Base-by-base conservation (phyloP, 2,888 invertebrate genomes). In the Eubasilissa splendida region DNA sequence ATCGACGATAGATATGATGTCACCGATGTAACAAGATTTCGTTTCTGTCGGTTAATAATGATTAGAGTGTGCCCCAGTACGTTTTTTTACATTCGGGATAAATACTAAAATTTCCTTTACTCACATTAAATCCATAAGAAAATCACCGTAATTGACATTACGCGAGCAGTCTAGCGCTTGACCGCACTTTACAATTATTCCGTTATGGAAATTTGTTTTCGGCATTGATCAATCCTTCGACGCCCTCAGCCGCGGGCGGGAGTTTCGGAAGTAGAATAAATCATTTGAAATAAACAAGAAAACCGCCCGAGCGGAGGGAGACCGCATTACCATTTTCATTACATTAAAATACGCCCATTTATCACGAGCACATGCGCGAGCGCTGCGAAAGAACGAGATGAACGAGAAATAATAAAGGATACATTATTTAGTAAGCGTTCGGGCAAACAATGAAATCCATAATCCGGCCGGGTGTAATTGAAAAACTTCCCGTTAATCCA, bases 401-500 rank as follows among this genome's bases (percentile, higher is more conserved):
- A 59, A 75, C 59, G 75, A 10, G 42, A 52, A 14, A 33, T 53
- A 52, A 71, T 78, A 71, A 73, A 77, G 71, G 68, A 74, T 73
- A 81, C 77, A 75, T 81, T 81, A 81, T 77, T 81, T 78, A 74
- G 68, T 74, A 78, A 74, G 77, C 74, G 65, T 65, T 56, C 33
- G 63, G 56, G 58, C 77, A 81, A 77, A 81, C 81, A 78, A 78
- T 78, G 60, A 78, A 75, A 75, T 77, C 81, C 78, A 78, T 81
- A 81, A 78, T 81, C 74, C 70, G 12, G 74, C 74, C 66, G 77
- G 53, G 52, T 74, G 78, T 81, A 81, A 81, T 81, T 81, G 81
- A 81, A 81, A 81, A 81, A 81, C 81, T 81, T 81, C 77, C 53
- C 68, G 56, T 70, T 78, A 81, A 81, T 81, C 81, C 78, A n/a